Conservation (phyloP, 2,113 vertebrate species). For the Trogon melanurus region DNA sequence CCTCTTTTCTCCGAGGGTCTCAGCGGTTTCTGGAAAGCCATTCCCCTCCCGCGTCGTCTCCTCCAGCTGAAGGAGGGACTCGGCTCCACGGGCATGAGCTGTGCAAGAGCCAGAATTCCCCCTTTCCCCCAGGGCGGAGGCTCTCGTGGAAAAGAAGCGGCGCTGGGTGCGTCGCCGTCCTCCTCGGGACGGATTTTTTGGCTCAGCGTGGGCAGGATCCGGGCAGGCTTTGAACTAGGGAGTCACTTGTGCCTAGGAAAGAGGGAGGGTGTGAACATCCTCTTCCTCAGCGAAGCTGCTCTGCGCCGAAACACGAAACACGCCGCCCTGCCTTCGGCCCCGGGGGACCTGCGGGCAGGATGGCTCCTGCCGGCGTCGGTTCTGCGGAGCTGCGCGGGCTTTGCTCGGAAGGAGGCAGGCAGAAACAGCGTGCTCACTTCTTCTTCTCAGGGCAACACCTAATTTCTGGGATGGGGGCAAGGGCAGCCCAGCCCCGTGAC, state of each 20-base stretch:
- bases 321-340: background rate
- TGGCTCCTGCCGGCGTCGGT: no score
- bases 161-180: rapidly evolving
- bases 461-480: background rate
- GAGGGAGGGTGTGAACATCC: background rate
- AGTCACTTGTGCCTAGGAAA: background rate
- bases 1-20: background rate
- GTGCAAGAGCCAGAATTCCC: background rate
- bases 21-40: conserved; percentile 50
- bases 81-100: background rate
- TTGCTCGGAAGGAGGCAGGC: background rate
- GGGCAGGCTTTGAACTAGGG: background rate
- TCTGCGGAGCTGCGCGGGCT: background rate
- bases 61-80: background rate
- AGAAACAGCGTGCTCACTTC: background rate
- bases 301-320: no score
- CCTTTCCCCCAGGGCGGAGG: background rate
- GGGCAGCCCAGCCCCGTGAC: background rate
- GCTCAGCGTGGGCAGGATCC: background rate
- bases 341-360: background rate
- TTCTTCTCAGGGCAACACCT: background rate
- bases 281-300: background rate
- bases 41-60: background rate
- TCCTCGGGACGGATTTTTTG: background rate
- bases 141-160: background rate